phyloP scores from a whole-genome alignment of 2,888 invertebrate genomes.

The Lasioglossum lativentre region DNA sequence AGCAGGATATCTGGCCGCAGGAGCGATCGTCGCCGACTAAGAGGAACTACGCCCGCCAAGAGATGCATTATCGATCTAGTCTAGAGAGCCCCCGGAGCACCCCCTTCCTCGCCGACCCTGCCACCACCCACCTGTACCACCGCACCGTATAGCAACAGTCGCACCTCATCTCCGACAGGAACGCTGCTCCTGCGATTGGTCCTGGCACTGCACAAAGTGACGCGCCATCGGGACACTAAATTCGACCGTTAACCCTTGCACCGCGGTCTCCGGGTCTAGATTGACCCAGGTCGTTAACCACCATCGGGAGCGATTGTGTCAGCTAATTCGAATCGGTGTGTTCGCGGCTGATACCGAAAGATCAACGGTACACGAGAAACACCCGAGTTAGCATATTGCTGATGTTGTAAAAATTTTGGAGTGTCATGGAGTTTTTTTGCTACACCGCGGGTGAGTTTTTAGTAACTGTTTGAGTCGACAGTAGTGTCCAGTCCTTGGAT shows the following conservation, averaged over 20 bases:
- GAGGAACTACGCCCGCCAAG: slow-evolving; percentile 77
- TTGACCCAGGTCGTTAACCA: background rate
- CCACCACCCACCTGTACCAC: slow-evolving; percentile 80
- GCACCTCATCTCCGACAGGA: slow-evolving; percentile 66
- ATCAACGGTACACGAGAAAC: background rate
- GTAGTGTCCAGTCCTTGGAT: too few species aligned
- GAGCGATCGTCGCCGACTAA: slow-evolving; percentile 76
- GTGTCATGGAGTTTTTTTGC: background rate
- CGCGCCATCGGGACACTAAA: slow-evolving; percentile 2
- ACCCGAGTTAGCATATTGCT: background rate
- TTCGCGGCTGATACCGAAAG: background rate
- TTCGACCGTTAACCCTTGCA: background rate
- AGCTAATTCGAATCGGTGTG: too few species aligned
- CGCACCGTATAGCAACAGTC: slow-evolving; percentile 76
- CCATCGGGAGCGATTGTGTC: too few species aligned
- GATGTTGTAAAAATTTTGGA: background rate
- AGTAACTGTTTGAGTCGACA: too few species aligned
- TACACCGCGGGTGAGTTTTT: background rate
- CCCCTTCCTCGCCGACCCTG: slow-evolving; percentile 72
- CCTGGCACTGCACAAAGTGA: slow-evolving; percentile 47
- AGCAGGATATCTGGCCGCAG: slow-evolving; percentile 58
- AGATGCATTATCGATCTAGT: slow-evolving; percentile 83
- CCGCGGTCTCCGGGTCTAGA: background rate
- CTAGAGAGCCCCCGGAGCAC: slow-evolving; percentile 76
- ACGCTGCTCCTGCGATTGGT: slow-evolving; percentile 60